Conservation (phyloP, 1,140 invertebrate genomes). For the Heliconius eleuchia region DNA sequence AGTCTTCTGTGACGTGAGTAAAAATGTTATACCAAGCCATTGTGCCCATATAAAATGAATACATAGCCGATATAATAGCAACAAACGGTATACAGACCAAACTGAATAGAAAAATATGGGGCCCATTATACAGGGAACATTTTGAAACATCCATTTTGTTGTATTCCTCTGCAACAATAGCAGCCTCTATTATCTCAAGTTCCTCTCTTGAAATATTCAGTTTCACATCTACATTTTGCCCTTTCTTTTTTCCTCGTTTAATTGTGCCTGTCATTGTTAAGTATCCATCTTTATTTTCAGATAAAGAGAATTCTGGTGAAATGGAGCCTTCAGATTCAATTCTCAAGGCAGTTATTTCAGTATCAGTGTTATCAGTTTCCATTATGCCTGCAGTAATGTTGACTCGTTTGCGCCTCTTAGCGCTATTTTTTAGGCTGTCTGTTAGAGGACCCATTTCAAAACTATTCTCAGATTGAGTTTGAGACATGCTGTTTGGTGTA, state of each 20-base stretch:
- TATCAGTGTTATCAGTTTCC: slow-evolving; percentile 79
- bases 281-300: slow-evolving; percentile 79
- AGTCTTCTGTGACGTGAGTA: slow-evolving; percentile 86
- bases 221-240: slow-evolving; percentile 87
- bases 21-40: slow-evolving; percentile 90
- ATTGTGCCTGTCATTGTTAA: slow-evolving; percentile 88
- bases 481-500: slow-evolving; percentile 76
- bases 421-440: slow-evolving; percentile 80
- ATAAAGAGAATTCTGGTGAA: slow-evolving; percentile 71
- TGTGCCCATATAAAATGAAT: slow-evolving; percentile 89
- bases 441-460: slow-evolving; percentile 77
- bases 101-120: slow-evolving; percentile 86
- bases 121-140: slow-evolving; percentile 83
- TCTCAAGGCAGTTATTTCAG: slow-evolving; percentile 76
- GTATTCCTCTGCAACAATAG: slow-evolving; percentile 83
- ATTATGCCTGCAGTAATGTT: slow-evolving; percentile 83
- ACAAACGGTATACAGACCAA: slow-evolving; percentile 86
- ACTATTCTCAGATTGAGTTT: slow-evolving; percentile 80
- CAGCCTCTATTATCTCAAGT: slow-evolving; percentile 85
- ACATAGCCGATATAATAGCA: slow-evolving; percentile 83
- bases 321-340: slow-evolving; percentile 76
- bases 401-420: slow-evolving; percentile 82
- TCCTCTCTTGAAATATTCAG: slow-evolving; percentile 87
- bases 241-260: slow-evolving; percentile 87
- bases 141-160: slow-evolving; percentile 82